These are phyloP conservation scores for Agapetus fuscipes DNA, from an alignment of 2,888 invertebrate genomes.

Conservation along the genomic window DNA sequence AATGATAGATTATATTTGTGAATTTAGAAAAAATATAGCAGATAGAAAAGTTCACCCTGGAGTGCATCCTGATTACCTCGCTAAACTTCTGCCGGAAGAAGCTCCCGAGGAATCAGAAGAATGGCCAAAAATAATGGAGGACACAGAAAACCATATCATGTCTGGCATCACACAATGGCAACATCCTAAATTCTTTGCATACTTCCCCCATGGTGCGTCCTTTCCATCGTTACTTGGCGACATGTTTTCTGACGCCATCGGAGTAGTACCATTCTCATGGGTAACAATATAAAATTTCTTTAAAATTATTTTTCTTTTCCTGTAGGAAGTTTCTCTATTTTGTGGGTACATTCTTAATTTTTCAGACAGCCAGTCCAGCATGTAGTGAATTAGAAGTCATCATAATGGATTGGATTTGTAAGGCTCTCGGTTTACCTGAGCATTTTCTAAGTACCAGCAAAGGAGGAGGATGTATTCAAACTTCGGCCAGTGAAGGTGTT, in stretches of 20 bases:
- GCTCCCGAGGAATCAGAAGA: constrained; percentile 63
- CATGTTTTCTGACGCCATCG: constrained; percentile 81
- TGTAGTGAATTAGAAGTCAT: constrained; percentile 80
- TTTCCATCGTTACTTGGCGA: constrained; percentile 86
- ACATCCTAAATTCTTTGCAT: constrained; percentile 88
- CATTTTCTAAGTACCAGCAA: constrained; percentile 46
- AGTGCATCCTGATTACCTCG: constrained; percentile 70
- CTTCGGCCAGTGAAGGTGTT: constrained; percentile 77
- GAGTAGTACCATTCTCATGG: constrained; percentile 91
- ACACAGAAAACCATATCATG: constrained; percentile 71
- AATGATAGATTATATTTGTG: constrained; percentile 77
- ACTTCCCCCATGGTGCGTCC: constrained; percentile 87
- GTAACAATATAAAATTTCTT: constrained; percentile 33
- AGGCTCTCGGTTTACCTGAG: constrained; percentile 62
- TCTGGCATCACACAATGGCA: constrained; percentile 87
- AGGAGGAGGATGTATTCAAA: constrained; percentile 76
- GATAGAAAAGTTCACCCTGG: constrained; percentile 63
- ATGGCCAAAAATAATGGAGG: constrained; percentile 67
- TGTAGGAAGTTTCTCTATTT: no score
- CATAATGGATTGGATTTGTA: constrained; percentile 74
- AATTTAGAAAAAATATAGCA: constrained; percentile 60
- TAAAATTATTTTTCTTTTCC: constrained; percentile 1
- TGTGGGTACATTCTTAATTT: no score
- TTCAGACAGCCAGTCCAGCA: constrained; percentile 74
- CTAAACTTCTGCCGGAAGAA: constrained; percentile 54